phyloP scores from a whole-genome alignment of 2,888 invertebrate species.

The Eupithecia inturbata region DNA sequence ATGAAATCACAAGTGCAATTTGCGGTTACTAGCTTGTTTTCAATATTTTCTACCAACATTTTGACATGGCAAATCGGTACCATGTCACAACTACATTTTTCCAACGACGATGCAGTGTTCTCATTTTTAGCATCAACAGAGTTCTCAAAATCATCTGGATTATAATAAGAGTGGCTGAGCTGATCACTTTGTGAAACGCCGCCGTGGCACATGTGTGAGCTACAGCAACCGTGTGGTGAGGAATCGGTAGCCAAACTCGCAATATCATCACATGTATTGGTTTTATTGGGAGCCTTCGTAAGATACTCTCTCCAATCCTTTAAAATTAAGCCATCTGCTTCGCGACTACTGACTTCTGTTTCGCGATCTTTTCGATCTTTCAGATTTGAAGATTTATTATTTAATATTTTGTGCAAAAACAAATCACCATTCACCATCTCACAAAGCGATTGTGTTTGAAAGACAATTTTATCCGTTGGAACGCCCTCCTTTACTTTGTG shows the following conservation, averaged over 20 bases:
- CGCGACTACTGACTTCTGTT: slow-evolving; percentile 39
- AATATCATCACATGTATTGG: slow-evolving; percentile 51
- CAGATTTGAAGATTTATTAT: slow-evolving; percentile 19
- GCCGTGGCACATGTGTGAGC: neutral
- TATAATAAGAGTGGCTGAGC: slow-evolving; percentile 21
- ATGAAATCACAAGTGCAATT: slow-evolving; percentile 74
- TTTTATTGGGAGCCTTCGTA: slow-evolving; percentile 42
- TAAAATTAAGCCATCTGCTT: slow-evolving; percentile 46
- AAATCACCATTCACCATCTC: slow-evolving; percentile 17
- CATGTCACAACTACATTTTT: slow-evolving; percentile 65
- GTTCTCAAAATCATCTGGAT: neutral
- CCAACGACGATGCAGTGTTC: slow-evolving; percentile 5
- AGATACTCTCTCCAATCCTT: slow-evolving; percentile 51
- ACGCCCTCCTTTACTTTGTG: neutral
- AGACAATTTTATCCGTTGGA: neutral
- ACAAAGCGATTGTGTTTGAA: slow-evolving; percentile 24
- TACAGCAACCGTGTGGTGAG: slow-evolving; percentile 19
- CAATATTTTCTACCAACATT: slow-evolving; percentile 75
- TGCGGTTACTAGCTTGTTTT: slow-evolving; percentile 62
- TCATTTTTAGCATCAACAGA: neutral
- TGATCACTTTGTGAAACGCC: slow-evolving; percentile 40
- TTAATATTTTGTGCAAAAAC: slow-evolving; percentile 24
- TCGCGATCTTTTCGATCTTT: slow-evolving; percentile 40
- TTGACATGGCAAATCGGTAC: slow-evolving; percentile 78
- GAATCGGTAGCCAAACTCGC: slow-evolving; percentile 43